Percentiles rank a stretch among this genome's conserved stretches.
These are phyloP conservation scores for Drosophila formosana DNA, from an alignment of 2,888 invertebrate genomes.

Conservation along the genomic window DNA sequence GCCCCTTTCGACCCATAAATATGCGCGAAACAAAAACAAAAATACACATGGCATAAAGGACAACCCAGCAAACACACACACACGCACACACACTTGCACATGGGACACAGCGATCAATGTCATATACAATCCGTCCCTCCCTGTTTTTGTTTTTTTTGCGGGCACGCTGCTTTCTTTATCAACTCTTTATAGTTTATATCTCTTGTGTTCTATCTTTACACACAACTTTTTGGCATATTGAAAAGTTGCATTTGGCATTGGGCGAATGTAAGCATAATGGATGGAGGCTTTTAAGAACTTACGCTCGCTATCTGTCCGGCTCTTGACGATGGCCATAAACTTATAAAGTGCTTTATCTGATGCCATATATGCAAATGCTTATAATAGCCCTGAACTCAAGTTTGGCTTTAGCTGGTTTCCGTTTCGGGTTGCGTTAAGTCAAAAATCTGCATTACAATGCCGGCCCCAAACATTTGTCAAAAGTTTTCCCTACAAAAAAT, in stretches of 20 bases:
- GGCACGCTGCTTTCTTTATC: constrained; percentile 58
- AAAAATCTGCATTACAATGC: constrained; percentile 73
- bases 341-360: constrained; percentile 57
- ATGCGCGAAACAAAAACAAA: constrained; percentile 50
- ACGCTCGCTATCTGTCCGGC: constrained; percentile 23
- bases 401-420: constrained; percentile 42
- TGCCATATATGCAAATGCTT: constrained; percentile 56
- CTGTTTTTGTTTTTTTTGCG: not conserved
- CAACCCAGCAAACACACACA: constrained; percentile 26
- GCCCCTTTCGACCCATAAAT: constrained; percentile 56
- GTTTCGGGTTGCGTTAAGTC: constrained; percentile 49
- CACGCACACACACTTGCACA: constrained; percentile 33
- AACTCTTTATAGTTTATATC: constrained; percentile 76
- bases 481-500: constrained; percentile 26
- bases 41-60: constrained; percentile 35
- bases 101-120: constrained; percentile 70
- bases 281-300: constrained; percentile 57
- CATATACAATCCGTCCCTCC: constrained; percentile 48
- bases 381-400: constrained; percentile 28
- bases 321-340: constrained; percentile 44
- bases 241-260: constrained; percentile 63
- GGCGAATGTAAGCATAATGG: constrained; percentile 22
- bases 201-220: constrained; percentile 47
- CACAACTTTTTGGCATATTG: constrained; percentile 58
- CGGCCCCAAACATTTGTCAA: constrained; percentile 61